These are phyloP conservation scores for Tinamus major DNA, from an alignment of 2,797 vertebrate species.

Conservation along the genomic window DNA sequence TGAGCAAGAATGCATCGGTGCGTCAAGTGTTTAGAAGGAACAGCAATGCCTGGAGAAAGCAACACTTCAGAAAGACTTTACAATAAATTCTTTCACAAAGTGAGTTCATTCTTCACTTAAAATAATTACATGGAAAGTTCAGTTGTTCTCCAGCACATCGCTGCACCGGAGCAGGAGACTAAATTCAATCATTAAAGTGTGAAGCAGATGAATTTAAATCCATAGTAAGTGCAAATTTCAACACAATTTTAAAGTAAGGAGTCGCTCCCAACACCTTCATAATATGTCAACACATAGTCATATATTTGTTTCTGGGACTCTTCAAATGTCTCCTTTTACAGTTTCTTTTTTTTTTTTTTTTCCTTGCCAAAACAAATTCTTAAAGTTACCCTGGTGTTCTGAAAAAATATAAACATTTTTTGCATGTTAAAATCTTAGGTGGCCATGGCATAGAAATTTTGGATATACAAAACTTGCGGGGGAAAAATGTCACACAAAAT, in stretches of 20 bases:
- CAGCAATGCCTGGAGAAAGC: neutral
- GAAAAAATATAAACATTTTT: conserved; percentile 60
- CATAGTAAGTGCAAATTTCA: conserved; percentile 72
- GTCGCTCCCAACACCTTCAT: conserved; percentile 72
- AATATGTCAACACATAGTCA: conserved; percentile 75
- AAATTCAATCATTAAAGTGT: conserved; percentile 66
- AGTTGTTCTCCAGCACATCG: conserved; percentile 43
- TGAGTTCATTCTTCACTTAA: conserved; percentile 27
- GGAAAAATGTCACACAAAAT: neutral
- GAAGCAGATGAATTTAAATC: conserved; percentile 69
- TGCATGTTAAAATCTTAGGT: neutral
- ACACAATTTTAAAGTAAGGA: conserved; percentile 69
- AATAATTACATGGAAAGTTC: conserved; percentile 40
- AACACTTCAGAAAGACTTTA: neutral
- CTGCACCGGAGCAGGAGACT: conserved; percentile 44
- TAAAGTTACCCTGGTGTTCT: conserved; percentile 29
- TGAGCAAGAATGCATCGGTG: fast-evolving
- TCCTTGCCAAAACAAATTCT: conserved; percentile 64
- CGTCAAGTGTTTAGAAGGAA: neutral
- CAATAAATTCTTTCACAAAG: neutral
- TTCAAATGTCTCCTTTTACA: conserved; percentile 64
- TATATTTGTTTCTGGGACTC: conserved; percentile 74
- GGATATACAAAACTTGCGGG: neutral
- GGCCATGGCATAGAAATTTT: neutral
- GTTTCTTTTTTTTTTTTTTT: conserved; percentile 35